Conservation (phyloP, 1,140 invertebrate species). For the Bombus superbus region DNA sequence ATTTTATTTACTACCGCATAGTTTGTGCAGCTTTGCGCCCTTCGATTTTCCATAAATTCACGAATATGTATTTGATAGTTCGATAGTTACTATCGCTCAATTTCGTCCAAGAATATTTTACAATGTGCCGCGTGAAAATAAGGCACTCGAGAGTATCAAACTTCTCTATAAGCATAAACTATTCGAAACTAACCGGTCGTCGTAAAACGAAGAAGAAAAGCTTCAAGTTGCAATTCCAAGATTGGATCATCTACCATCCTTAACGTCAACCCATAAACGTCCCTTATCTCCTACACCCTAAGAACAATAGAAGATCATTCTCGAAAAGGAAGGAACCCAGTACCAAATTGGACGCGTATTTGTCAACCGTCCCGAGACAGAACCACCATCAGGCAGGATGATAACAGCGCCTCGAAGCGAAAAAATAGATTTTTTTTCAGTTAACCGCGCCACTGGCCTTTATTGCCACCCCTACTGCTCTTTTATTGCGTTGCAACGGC, state of each 20-base stretch:
- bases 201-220: background rate
- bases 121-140: no score
- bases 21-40: no score
- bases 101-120: no score
- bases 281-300: background rate
- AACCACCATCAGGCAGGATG: background rate
- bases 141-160: no score
- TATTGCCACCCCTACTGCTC: constrained; percentile 32
- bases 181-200: no score
- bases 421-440: constrained; percentile 44
- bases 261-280: constrained; percentile 8
- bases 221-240: background rate
- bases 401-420: constrained; percentile 3
- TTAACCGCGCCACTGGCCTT: constrained; percentile 55
- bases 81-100: no score
- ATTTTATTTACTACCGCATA: no score
- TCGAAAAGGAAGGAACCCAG: background rate
- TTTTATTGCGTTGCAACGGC: constrained; percentile 43
- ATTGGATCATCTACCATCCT: background rate
- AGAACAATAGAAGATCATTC: background rate
- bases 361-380: constrained; percentile 32
- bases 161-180: no score
- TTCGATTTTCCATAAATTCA: no score
- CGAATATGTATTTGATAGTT: no score
- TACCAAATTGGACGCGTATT: constrained; percentile 52